Conservation (phyloP, 1,140 invertebrate species). For the Brachionus koreanus region DNA sequence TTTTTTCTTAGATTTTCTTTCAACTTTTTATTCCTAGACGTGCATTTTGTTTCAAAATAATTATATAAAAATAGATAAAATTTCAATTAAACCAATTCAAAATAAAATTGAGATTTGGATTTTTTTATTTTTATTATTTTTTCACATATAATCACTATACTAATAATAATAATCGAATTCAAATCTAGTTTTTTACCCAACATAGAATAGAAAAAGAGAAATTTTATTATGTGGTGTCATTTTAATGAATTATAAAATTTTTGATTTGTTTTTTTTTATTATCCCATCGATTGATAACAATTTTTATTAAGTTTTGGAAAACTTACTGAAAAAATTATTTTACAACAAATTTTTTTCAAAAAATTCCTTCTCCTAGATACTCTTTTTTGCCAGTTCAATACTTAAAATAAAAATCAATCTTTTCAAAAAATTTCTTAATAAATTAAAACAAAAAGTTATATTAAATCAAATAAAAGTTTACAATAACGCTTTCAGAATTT, state of each 20-base stretch:
- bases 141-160: neutral
- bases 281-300: neutral
- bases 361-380: neutral
- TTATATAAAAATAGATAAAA: neutral
- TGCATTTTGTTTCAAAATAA: neutral
- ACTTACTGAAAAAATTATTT: no score
- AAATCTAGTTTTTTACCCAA: neutral
- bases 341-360: neutral
- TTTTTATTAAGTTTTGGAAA: neutral
- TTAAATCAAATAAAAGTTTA: neutral
- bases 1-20: neutral
- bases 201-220: neutral
- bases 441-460: neutral
- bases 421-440: no score
- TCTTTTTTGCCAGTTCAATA: neutral
- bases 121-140: neutral
- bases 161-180: neutral
- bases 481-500: neutral
- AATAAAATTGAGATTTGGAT: neutral
- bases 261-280: neutral
- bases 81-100: neutral
- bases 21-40: neutral
- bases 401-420: neutral
- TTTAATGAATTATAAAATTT: neutral
- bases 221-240: neutral